Percentiles rank a stretch among this genome's conserved stretches.
Evolutionary conservation across 2,888 invertebrate genomes (phyloP).

Genomic region (Dynastes maya): DNA sequence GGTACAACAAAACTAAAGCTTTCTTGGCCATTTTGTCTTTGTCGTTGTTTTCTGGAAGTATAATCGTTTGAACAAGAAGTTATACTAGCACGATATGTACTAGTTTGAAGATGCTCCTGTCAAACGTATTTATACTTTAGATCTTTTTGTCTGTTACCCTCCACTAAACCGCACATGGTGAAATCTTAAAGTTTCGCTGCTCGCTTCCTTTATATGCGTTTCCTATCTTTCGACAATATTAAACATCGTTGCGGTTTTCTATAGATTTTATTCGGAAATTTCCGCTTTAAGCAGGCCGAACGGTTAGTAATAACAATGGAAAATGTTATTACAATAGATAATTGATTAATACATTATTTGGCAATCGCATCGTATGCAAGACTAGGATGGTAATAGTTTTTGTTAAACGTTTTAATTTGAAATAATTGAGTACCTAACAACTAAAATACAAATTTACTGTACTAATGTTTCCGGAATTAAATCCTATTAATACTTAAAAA

Average conservation of each 20-base stretch:
- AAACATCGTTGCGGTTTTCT: conserved; percentile 1
- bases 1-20: conserved; percentile 82
- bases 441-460: too few species aligned
- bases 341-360: too few species aligned
- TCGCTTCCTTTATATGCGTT: not conserved
- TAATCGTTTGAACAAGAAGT: not conserved
- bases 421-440: too few species aligned
- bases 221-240: not conserved
- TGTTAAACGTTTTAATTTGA: too few species aligned
- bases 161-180: not conserved
- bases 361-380: too few species aligned
- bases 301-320: too few species aligned
- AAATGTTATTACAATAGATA: too few species aligned
- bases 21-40: not conserved
- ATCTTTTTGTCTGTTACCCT: not conserved
- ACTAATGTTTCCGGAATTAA: too few species aligned
- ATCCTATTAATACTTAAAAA: too few species aligned
- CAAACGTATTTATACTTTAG: not conserved
- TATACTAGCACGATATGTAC: not conserved
- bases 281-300: too few species aligned
- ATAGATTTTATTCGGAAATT: not conserved
- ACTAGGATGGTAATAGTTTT: too few species aligned
- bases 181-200: not conserved
- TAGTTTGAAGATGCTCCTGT: not conserved
- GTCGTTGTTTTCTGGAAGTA: not conserved